Conservation (phyloP, 1,140 invertebrate genomes). For the Zaprionus camerounensis region DNA sequence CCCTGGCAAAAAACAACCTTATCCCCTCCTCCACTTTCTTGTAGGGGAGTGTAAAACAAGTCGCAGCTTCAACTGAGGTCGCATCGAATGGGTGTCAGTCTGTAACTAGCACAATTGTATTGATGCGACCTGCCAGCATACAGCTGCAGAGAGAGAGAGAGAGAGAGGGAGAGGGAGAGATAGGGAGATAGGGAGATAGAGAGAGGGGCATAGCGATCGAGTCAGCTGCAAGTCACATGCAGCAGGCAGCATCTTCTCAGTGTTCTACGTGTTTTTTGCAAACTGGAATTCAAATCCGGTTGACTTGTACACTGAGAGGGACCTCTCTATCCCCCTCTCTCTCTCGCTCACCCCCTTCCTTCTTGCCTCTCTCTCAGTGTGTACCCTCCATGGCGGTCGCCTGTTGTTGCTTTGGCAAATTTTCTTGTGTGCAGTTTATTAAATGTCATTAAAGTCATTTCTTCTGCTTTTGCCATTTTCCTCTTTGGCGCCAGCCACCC, state of each 20-base stretch:
- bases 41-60: slow-evolving; percentile 5
- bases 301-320: slow-evolving; percentile 32
- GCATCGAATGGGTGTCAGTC: slow-evolving; percentile 70
- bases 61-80: slow-evolving; percentile 14
- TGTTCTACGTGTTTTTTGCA: slow-evolving; percentile 29
- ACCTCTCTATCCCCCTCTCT: background rate
- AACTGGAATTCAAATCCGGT: slow-evolving; percentile 77
- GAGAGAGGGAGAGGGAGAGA: background rate
- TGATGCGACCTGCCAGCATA: slow-evolving; percentile 37
- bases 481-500: slow-evolving; percentile 52
- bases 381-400: background rate
- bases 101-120: slow-evolving; percentile 70
- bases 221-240: slow-evolving; percentile 9
- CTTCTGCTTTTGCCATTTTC: slow-evolving; percentile 54
- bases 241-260: slow-evolving; percentile 13
- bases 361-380: background rate
- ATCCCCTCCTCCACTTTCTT: background rate
- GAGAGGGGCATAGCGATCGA: background rate
- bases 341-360: background rate
- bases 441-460: slow-evolving; percentile 75
- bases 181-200: too few species aligned
- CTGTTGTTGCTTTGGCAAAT: slow-evolving; percentile 22
- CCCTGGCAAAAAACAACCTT: background rate
- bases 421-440: slow-evolving; percentile 67
- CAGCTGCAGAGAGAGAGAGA: background rate